Evolutionary conservation across 2,888 invertebrate genomes (phyloP).

Genomic region (Aspidiotus destructor): DNA sequence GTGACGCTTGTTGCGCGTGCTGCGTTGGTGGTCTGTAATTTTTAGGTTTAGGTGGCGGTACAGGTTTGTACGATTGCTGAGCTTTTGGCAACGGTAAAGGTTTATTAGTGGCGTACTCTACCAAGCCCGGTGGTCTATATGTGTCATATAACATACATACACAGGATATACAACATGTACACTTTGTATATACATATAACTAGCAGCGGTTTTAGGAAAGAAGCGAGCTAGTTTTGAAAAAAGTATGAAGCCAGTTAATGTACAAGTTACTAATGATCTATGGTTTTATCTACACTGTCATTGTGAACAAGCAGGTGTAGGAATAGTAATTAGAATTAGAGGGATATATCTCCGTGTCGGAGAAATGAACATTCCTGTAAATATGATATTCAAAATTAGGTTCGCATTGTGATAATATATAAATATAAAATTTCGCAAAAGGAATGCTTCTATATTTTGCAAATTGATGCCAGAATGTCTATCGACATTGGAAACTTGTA

Average conservation of each 20-base stretch:
- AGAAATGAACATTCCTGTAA: conserved; percentile 23
- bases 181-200: background rate
- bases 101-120: conserved; percentile 39
- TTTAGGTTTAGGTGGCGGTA: conserved; percentile 87
- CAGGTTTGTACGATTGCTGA: conserved; percentile 63
- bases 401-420: too few relatives aligned
- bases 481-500: too few relatives aligned
- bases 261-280: too few relatives aligned
- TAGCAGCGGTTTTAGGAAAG: conserved; percentile 1
- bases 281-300: background rate
- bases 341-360: background rate
- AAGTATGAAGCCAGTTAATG: background rate
- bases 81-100: conserved; percentile 41
- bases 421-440: too few relatives aligned
- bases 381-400: background rate
- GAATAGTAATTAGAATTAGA: background rate
- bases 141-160: conserved; percentile 19
- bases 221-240: conserved; percentile 11
- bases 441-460: too few relatives aligned
- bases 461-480: too few relatives aligned
- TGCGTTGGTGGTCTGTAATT: conserved; percentile 66
- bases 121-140: conserved; percentile 37
- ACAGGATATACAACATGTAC: conserved; percentile 12
- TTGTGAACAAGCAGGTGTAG: conserved; percentile 10
- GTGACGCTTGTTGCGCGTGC: conserved; percentile 34